Evolutionary conservation across 2,888 invertebrate species (phyloP).

Genomic region (Drosophila monieri): DNA sequence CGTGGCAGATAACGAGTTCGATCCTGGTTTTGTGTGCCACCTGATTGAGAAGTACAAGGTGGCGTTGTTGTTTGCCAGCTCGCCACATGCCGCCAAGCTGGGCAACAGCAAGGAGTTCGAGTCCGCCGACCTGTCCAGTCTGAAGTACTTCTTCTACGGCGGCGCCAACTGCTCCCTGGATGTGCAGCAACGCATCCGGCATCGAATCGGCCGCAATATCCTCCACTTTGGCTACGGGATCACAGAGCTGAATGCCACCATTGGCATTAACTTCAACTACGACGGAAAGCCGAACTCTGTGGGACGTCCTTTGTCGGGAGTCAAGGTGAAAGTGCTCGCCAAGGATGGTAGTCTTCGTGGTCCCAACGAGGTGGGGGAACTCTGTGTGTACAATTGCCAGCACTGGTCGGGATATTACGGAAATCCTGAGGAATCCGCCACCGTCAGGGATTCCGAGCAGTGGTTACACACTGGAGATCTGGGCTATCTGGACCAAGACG

Average conservation of each 20-base stretch:
- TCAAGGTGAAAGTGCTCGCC: slow-evolving; percentile 65
- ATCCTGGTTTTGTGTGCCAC: slow-evolving; percentile 49
- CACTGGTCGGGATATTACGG: slow-evolving; percentile 73
- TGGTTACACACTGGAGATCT: slow-evolving; percentile 79
- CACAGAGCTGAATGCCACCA: slow-evolving; percentile 62
- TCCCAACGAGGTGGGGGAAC: slow-evolving; percentile 66
- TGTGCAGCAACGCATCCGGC: slow-evolving; percentile 47
- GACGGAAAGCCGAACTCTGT: slow-evolving; percentile 19
- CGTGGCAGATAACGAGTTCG: slow-evolving; percentile 58
- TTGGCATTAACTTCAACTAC: slow-evolving; percentile 38
- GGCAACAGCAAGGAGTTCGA: slow-evolving; percentile 47
- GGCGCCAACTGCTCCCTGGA: slow-evolving; percentile 55
- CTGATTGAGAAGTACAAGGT: slow-evolving; percentile 62
- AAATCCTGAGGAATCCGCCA: slow-evolving; percentile 58
- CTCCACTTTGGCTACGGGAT: slow-evolving; percentile 62
- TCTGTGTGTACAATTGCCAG: slow-evolving; percentile 51
- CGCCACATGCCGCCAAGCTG: slow-evolving; percentile 52
- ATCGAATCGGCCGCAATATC: slow-evolving; percentile 49
- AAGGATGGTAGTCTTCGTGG: slow-evolving; percentile 56
- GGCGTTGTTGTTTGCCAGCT: slow-evolving; percentile 49
- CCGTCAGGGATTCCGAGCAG: slow-evolving; percentile 62
- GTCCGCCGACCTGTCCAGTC: slow-evolving; percentile 48
- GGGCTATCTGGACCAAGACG: slow-evolving; percentile 76
- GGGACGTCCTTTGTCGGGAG: slow-evolving; percentile 46
- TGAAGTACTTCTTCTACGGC: slow-evolving; percentile 53